Percentiles rank a stretch among this genome's conserved stretches.
These are phyloP conservation scores for Clarias batrachus DNA, from an alignment of 2,113 vertebrate species.

Conservation along the genomic window DNA sequence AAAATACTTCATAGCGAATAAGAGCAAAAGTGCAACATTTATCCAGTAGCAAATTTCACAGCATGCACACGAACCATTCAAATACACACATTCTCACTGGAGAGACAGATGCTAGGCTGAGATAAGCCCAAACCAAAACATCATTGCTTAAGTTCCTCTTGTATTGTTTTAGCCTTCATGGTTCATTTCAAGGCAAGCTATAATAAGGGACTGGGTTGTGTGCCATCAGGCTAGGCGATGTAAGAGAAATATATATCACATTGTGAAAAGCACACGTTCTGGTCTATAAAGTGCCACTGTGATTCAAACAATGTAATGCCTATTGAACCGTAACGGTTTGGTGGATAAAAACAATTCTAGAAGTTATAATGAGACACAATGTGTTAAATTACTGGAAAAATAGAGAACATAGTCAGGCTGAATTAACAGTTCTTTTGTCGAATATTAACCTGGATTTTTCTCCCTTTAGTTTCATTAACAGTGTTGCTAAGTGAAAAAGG, in stretches of 20 bases:
- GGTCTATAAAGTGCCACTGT: slow-evolving; percentile 11
- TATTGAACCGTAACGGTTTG: neutral
- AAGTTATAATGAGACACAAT: neutral
- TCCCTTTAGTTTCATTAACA: neutral
- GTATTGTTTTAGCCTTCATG: slow-evolving; percentile 15
- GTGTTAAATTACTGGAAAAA: neutral
- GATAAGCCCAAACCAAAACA: neutral
- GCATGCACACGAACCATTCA: slow-evolving; percentile 54
- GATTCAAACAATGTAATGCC: neutral
- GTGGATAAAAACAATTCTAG: neutral
- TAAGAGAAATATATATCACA: neutral
- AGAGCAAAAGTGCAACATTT: slow-evolving; percentile 51
- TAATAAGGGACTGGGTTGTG: neutral
- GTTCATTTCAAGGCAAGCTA: neutral
- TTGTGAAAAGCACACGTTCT: neutral
- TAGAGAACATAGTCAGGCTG: neutral
- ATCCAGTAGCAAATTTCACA: slow-evolving; percentile 50
- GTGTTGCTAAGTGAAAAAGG: neutral
- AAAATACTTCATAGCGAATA: slow-evolving; percentile 40
- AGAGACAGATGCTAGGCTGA: neutral
- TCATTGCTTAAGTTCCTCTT: neutral
- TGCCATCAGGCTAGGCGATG: neutral
- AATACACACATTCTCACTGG: slow-evolving; percentile 18
- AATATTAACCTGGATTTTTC: neutral
- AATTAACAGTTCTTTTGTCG: neutral